Evolutionary conservation across 2,113 vertebrate genomes (phyloP).

Genomic region (Oceanodroma tethys): DNA sequence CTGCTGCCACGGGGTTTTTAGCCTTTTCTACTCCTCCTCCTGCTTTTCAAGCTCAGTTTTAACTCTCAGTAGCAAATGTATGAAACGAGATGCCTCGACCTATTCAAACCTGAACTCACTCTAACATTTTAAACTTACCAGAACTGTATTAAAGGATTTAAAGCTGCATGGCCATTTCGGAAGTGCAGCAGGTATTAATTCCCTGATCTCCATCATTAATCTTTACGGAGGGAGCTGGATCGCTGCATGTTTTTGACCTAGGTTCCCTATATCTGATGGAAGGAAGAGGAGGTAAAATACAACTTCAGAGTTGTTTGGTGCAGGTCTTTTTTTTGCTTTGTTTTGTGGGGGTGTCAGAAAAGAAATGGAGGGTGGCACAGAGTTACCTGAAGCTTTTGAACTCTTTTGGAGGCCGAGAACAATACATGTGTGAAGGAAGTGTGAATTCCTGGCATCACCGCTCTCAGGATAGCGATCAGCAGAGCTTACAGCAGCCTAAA

Average conservation of each 20-base stretch:
- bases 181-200: background rate
- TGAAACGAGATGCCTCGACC: background rate
- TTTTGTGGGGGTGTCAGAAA: background rate
- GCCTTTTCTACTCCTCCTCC: background rate
- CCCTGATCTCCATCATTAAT: background rate
- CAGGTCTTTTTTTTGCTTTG: background rate
- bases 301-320: background rate
- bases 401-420: background rate
- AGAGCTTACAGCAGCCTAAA: background rate
- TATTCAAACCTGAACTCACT: background rate
- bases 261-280: background rate
- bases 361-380: background rate
- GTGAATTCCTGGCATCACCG: background rate
- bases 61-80: background rate
- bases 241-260: background rate
- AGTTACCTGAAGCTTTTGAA: background rate
- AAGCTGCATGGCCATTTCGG: background rate
- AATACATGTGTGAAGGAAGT: background rate
- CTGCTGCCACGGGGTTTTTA: background rate
- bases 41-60: background rate
- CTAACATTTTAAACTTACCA: background rate
- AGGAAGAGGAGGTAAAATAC: background rate
- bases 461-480: background rate
- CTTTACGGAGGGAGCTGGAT: background rate
- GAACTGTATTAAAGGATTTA: background rate